Percentiles rank a stretch among this genome's conserved stretches.
These are phyloP conservation scores for Glomeris marginata DNA, from an alignment of 2,888 invertebrate genomes.

Conservation along the genomic window DNA sequence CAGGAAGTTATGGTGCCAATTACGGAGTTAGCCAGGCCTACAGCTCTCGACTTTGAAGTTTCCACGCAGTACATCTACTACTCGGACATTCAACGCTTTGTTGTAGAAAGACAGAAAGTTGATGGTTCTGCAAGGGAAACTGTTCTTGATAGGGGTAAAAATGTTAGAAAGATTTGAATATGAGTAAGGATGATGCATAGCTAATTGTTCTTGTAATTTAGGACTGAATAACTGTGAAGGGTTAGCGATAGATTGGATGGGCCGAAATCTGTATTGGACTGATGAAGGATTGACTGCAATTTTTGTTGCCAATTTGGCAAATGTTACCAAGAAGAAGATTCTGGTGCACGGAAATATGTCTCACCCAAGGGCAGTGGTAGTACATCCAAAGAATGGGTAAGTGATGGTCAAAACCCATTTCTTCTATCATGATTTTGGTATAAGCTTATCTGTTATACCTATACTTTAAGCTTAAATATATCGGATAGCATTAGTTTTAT, in stretches of 20 bases:
- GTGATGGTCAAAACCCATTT: too few relatives aligned
- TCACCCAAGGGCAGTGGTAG: conserved; percentile 49
- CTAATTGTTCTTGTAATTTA: conserved; percentile 10
- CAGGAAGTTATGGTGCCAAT: conserved; percentile 53
- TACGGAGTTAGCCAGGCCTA: conserved; percentile 45
- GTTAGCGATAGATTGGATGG: conserved; percentile 70
- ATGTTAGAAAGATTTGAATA: neutral
- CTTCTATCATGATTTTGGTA: too few relatives aligned
- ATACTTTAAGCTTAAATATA: neutral
- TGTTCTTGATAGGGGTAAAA: conserved; percentile 38
- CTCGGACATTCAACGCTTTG: conserved; percentile 41
- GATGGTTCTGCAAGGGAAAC: conserved; percentile 43
- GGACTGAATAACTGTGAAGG: conserved; percentile 49
- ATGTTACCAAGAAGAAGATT: conserved; percentile 39
- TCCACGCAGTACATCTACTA: conserved; percentile 45
- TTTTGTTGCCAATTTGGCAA: conserved; percentile 48
- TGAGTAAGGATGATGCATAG: neutral
- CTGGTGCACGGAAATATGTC: conserved; percentile 40
- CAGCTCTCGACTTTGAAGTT: conserved; percentile 52
- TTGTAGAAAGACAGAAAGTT: conserved; percentile 47
- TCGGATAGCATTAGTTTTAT: neutral
- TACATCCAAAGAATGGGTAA: conserved; percentile 51
- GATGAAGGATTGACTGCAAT: conserved; percentile 53
- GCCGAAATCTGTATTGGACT: conserved; percentile 68
- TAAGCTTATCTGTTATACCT: neutral